Evolutionary conservation across 2,888 invertebrate species (phyloP).

Genomic region (Epinotia demarniana): DNA sequence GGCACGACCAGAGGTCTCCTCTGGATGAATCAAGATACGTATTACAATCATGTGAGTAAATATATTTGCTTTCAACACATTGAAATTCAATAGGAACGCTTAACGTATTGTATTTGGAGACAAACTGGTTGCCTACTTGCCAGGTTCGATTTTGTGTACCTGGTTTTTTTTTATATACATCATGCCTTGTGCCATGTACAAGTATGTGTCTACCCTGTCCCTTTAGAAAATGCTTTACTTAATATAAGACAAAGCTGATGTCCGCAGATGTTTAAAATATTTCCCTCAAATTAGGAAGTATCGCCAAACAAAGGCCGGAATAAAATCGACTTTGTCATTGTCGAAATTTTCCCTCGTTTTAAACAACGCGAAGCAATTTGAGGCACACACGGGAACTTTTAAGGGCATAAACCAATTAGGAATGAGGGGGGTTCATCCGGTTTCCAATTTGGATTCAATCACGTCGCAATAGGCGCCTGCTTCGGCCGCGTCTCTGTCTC

Average conservation of each 20-base stretch:
- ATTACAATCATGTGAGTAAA: no score
- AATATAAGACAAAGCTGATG: not conserved
- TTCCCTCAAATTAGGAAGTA: not conserved
- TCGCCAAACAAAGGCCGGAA: conserved; percentile 11
- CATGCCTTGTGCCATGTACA: no score
- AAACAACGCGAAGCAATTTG: conserved; percentile 27
- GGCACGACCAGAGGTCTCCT: no score
- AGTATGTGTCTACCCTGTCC: no score
- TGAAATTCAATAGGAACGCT: no score
- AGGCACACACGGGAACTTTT: conserved; percentile 40
- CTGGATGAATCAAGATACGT: no score
- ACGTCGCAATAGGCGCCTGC: conserved; percentile 54
- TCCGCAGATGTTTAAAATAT: not conserved
- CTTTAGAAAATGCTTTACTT: no score
- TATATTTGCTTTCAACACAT: no score
- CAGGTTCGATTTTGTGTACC: no score
- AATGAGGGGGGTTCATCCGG: conserved; percentile 55
- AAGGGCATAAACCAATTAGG: conserved; percentile 48
- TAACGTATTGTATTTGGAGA: no score
- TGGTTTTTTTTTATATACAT: no score
- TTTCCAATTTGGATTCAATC: conserved; percentile 65
- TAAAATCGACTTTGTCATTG: conserved; percentile 22
- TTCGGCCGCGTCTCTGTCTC: conserved; percentile 57
- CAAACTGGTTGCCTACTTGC: no score
- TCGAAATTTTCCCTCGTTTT: conserved; percentile 32